Evolutionary conservation across 2,113 vertebrate genomes (phyloP).

Genomic region (Sitta europaea): DNA sequence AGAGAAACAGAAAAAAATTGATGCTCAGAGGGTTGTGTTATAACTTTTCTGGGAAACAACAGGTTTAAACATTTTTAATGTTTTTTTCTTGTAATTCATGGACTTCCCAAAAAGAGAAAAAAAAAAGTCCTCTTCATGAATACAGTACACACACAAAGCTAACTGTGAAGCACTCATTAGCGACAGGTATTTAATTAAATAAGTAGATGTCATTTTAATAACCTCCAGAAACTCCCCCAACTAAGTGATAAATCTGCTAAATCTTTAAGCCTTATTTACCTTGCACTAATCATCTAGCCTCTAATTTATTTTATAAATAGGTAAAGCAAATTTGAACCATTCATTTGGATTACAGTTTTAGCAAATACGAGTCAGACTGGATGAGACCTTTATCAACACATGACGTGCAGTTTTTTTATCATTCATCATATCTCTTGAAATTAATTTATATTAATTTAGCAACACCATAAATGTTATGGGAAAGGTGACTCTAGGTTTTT

Average conservation of each 20-base stretch:
- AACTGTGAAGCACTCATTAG: background rate
- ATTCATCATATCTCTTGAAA: background rate
- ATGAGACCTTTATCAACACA: background rate
- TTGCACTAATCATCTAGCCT: background rate
- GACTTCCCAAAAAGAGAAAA: background rate
- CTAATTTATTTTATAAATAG: background rate
- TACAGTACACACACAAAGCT: background rate
- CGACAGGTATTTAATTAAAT: background rate
- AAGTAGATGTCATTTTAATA: background rate
- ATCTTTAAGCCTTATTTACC: background rate
- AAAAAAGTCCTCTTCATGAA: background rate
- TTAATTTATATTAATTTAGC: background rate
- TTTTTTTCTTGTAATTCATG: background rate
- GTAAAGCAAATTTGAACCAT: background rate
- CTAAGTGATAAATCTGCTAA: background rate
- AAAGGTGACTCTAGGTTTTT: slow-evolving; percentile 3
- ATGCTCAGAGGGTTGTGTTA: background rate
- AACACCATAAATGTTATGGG: background rate
- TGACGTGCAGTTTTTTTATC: background rate
- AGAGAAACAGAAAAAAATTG: background rate
- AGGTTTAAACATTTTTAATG: background rate
- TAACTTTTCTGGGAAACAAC: background rate
- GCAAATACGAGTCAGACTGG: background rate
- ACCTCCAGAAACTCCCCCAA: background rate
- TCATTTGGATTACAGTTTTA: background rate